phyloP scores from a whole-genome alignment of 2,888 invertebrate genomes.

The Caenorhabditis auriculariae region DNA sequence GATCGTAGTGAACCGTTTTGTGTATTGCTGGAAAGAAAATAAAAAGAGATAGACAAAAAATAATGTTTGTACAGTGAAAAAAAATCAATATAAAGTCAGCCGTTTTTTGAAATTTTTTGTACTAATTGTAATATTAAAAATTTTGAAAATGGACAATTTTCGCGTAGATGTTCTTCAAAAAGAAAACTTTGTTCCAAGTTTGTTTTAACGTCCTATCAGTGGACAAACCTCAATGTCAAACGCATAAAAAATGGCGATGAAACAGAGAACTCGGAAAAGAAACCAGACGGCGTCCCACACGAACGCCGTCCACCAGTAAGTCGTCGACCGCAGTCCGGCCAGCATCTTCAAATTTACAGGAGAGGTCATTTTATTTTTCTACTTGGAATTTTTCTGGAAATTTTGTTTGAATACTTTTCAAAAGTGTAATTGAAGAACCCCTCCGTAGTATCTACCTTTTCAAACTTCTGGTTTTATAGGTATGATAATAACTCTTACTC shows the following conservation, averaged over 20 bases:
- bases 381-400: no score
- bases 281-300: slow-evolving; percentile 47
- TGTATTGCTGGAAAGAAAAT: slow-evolving; percentile 13
- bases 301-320: slow-evolving; percentile 46
- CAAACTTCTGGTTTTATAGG: no score
- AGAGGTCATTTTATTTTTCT: not conserved
- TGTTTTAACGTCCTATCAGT: no score
- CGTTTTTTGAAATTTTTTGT: no score
- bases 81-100: no score
- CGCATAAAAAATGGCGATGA: slow-evolving; percentile 34
- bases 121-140: no score
- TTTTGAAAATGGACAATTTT: no score
- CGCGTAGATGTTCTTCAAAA: not conserved
- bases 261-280: slow-evolving; percentile 33
- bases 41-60: not conserved
- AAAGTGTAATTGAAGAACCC: no score
- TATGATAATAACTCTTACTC: no score
- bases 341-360: slow-evolving; percentile 29
- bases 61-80: not conserved
- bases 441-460: no score
- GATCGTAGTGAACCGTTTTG: slow-evolving; percentile 6
- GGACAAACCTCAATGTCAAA: slow-evolving; percentile 32
- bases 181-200: not conserved
- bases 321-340: slow-evolving; percentile 38
- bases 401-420: no score